Evolutionary conservation across 2,888 invertebrate species (phyloP).

Genomic region (Drosophila glabriapex): DNA sequence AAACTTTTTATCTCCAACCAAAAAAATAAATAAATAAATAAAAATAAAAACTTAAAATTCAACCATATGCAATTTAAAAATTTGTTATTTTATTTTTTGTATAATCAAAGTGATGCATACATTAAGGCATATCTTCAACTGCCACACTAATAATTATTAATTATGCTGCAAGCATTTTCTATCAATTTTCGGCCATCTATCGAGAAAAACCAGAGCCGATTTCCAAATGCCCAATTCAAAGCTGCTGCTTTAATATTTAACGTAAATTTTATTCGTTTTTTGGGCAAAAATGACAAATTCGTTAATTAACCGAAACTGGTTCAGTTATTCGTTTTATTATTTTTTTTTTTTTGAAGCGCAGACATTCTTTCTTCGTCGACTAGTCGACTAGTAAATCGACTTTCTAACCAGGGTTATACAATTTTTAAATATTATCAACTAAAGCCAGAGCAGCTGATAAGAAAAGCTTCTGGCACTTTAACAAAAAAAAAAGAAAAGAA

Average conservation of each 20-base stretch:
- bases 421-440: not conserved
- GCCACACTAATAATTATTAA: slow-evolving; percentile 27
- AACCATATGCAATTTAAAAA: slow-evolving; percentile 58
- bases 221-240: slow-evolving; percentile 23
- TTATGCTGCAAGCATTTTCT: slow-evolving; percentile 25
- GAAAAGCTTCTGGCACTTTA: not conserved
- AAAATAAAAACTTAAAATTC: slow-evolving; percentile 51
- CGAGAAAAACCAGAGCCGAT: not conserved
- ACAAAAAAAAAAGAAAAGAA: not conserved
- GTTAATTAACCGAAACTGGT: slow-evolving; percentile 71
- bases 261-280: slow-evolving; percentile 22
- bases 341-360: not conserved
- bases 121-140: slow-evolving; percentile 17
- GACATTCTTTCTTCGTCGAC: slow-evolving; percentile 9
- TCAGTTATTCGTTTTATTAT: slow-evolving; percentile 55
- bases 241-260: slow-evolving; percentile 18
- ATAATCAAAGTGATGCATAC: slow-evolving; percentile 44
- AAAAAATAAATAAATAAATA: not conserved
- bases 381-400: slow-evolving; percentile 13
- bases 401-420: slow-evolving; percentile 42
- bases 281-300: slow-evolving; percentile 69
- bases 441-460: not conserved
- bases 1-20: slow-evolving; percentile 18
- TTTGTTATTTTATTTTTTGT: slow-evolving; percentile 1
- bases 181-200: slow-evolving; percentile 4